These are phyloP conservation scores for Anthoptus insignis DNA, from an alignment of 2,888 invertebrate genomes.

Conservation along the genomic window DNA sequence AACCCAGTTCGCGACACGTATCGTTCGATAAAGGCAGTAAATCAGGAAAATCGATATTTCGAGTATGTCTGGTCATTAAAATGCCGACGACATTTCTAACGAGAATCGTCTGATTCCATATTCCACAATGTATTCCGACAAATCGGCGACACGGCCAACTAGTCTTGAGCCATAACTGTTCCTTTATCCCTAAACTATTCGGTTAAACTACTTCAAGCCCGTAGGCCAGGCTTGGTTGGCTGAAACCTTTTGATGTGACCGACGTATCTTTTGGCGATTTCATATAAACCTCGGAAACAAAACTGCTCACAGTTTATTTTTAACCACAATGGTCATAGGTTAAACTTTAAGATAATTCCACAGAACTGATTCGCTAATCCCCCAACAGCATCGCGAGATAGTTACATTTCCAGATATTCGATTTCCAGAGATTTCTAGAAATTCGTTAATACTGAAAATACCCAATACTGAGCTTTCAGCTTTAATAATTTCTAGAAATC, in stretches of 20 bases:
- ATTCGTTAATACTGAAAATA: too few relatives aligned
- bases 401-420: too few relatives aligned
- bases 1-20: constrained; percentile 58
- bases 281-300: constrained; percentile 74
- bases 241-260: constrained; percentile 70
- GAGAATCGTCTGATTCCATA: constrained; percentile 70
- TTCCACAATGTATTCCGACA: constrained; percentile 62
- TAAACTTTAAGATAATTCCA: too few relatives aligned
- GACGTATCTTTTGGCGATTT: constrained; percentile 67
- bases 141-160: constrained; percentile 56
- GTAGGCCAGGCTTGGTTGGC: constrained; percentile 57
- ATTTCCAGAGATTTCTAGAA: too few relatives aligned
- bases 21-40: constrained; percentile 71
- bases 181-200: neutral
- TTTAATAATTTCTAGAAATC: too few relatives aligned
- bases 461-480: too few relatives aligned
- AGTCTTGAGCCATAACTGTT: constrained; percentile 20
- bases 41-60: constrained; percentile 73
- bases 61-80: constrained; percentile 75
- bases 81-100: constrained; percentile 75
- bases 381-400: too few relatives aligned
- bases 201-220: constrained; percentile 45
- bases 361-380: too few relatives aligned
- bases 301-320: constrained; percentile 76
- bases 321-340: neutral